A percentile compares a stretch with the other conserved stretches of the same genome.
phyloP scores from a whole-genome alignment of 2,888 invertebrate species.

The Stratiomys singularior region DNA sequence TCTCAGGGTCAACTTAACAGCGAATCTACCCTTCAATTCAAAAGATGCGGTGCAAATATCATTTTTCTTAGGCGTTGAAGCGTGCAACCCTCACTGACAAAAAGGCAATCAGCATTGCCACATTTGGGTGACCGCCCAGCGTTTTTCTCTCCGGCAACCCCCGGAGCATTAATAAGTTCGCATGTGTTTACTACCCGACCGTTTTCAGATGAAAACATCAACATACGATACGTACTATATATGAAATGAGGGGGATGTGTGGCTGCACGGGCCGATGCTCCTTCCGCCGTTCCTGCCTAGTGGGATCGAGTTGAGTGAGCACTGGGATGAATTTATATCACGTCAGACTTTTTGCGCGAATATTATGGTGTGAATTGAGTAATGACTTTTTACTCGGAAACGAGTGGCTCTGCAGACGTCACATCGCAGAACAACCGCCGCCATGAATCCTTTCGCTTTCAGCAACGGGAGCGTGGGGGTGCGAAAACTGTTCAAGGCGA shows the following conservation, averaged over 20 bases:
- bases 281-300: background rate
- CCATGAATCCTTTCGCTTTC: constrained; percentile 24
- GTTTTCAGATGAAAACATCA: constrained; percentile 5
- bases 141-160: constrained; percentile 38
- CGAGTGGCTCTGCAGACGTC: background rate
- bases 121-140: constrained; percentile 41
- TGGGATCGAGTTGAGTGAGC: background rate
- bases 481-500: constrained; percentile 33
- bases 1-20: constrained; percentile 31
- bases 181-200: constrained; percentile 37
- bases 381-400: constrained; percentile 40
- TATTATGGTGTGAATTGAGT: constrained; percentile 43
- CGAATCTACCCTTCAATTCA: background rate
- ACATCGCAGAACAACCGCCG: constrained; percentile 26
- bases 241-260: background rate
- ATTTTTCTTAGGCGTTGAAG: constrained; percentile 64
- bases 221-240: background rate
- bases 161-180: constrained; percentile 24
- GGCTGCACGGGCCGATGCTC: too few species aligned
- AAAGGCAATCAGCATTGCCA: constrained; percentile 46
- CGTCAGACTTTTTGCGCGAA: constrained; percentile 29
- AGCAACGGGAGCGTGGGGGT: background rate
- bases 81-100: constrained; percentile 58
- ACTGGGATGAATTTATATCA: constrained; percentile 13
- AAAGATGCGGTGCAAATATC: constrained; percentile 54